Conservation (phyloP, 2,113 vertebrate species). For the Petrocephalus microphthalmus region DNA sequence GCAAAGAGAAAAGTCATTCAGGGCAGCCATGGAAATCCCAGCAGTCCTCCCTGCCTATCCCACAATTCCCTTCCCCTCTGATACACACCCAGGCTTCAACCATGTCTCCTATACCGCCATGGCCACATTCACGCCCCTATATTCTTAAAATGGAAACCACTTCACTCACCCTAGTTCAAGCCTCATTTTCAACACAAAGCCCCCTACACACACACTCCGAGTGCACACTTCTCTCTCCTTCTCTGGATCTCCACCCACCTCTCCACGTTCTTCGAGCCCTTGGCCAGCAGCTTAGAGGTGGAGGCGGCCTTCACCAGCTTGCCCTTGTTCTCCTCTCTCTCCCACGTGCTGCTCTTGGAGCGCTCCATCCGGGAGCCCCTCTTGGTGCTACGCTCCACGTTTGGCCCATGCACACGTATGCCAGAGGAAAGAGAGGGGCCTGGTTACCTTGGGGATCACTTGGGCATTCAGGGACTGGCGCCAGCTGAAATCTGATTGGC, state of each 20-base stretch:
- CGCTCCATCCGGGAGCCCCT: slow-evolving; percentile 72
- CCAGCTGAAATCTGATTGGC: neutral
- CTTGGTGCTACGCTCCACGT: slow-evolving; percentile 70
- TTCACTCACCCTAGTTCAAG: neutral
- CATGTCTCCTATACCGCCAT: neutral
- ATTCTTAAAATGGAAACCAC: neutral
- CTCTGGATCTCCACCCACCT: slow-evolving; percentile 65
- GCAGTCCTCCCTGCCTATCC: neutral
- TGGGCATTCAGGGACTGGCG: neutral
- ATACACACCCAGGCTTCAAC: neutral
- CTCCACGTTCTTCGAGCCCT: slow-evolving; percentile 77
- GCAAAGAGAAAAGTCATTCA: neutral
- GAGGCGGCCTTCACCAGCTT: slow-evolving; percentile 82
- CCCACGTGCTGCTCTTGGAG: slow-evolving; percentile 76
- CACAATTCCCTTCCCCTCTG: neutral
- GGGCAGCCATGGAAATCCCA: neutral
- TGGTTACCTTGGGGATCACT: neutral
- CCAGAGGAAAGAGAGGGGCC: neutral
- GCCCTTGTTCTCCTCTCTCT: slow-evolving; percentile 75
- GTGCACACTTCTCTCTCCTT: neutral
- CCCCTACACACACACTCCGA: neutral
- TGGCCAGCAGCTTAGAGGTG: slow-evolving; percentile 79
- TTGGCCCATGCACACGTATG: neutral
- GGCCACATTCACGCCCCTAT: neutral
- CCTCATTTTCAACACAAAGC: neutral